phyloP scores from a whole-genome alignment of 1,140 invertebrate species.

The Eriocheir sinensis region DNA sequence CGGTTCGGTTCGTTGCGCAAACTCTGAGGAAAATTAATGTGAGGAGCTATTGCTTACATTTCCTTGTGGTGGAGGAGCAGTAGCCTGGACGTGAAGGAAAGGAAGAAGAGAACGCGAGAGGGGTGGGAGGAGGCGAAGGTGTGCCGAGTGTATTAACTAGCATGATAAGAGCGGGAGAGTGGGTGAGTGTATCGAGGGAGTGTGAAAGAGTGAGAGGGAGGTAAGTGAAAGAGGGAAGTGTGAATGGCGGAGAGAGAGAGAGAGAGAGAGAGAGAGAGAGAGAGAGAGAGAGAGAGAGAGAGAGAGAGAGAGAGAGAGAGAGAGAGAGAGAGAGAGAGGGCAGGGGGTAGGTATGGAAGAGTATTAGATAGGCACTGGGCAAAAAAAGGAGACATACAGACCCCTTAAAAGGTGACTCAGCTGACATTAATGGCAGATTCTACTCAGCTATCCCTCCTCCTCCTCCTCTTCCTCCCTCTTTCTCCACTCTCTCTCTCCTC shows the following conservation, averaged over 20 bases:
- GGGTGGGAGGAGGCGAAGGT: neutral
- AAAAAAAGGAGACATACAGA: too few relatives aligned
- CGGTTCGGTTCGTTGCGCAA: neutral
- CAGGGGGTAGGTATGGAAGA: neutral
- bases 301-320: conserved; percentile 11
- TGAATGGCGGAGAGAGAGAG: neutral
- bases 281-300: conserved; percentile 46
- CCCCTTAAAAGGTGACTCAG: too few relatives aligned
- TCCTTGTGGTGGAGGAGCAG: neutral
- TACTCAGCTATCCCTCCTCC: neutral
- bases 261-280: conserved; percentile 30
- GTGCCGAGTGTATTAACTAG: neutral
- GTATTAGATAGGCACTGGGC: neutral
- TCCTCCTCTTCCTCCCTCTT: neutral
- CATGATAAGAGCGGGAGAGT: neutral
- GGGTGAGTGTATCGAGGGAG: too few relatives aligned
- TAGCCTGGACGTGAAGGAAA: neutral
- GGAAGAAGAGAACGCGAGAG: neutral
- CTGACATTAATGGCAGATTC: too few relatives aligned
- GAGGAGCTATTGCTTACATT: neutral
- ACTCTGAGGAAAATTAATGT: neutral
- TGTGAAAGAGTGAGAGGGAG: neutral
- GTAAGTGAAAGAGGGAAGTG: neutral
- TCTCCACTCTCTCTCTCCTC: neutral
- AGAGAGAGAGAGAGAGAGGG: neutral